Evolutionary conservation across 2,113 vertebrate species (phyloP).

Genomic region (Grus americana): DNA sequence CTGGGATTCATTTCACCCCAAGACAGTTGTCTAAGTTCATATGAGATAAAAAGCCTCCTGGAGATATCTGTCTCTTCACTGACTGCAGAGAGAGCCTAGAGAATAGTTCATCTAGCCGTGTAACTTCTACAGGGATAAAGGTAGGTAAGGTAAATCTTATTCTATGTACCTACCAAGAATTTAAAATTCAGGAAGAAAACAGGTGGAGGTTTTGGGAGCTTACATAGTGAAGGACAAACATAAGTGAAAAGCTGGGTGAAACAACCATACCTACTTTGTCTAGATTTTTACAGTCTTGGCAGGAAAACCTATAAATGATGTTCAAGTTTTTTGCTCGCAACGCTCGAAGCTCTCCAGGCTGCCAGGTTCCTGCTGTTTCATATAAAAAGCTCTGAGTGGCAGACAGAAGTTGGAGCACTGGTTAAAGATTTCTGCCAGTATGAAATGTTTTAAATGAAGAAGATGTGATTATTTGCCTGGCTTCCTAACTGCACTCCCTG

Average conservation of each 20-base stretch:
- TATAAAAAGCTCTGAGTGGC: slow-evolving; percentile 58
- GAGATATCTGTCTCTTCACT: slow-evolving; percentile 30
- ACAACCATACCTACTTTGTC: slow-evolving; percentile 30
- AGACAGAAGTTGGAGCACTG: slow-evolving; percentile 58
- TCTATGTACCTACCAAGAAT: neutral
- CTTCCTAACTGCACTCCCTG: neutral
- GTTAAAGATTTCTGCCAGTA: slow-evolving; percentile 61
- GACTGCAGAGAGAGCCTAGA: slow-evolving; percentile 55
- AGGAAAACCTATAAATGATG: slow-evolving; percentile 51
- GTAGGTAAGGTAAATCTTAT: slow-evolving; percentile 17
- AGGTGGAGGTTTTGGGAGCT: slow-evolving; percentile 17
- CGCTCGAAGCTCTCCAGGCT: slow-evolving; percentile 31
- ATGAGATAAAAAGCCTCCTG: slow-evolving; percentile 53
- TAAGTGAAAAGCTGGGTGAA: slow-evolving; percentile 34
- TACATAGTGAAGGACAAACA: slow-evolving; percentile 18
- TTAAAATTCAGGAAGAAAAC: slow-evolving; percentile 16
- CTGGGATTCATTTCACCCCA: slow-evolving; percentile 55
- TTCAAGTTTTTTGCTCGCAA: slow-evolving; percentile 8
- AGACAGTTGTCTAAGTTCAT: slow-evolving; percentile 62
- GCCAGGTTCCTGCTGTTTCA: slow-evolving; percentile 64
- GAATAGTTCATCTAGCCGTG: slow-evolving; percentile 5
- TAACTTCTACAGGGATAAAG: slow-evolving; percentile 8
- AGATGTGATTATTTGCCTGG: slow-evolving; percentile 41
- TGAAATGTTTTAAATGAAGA: slow-evolving; percentile 56
- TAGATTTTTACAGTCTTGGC: slow-evolving; percentile 54